These are phyloP conservation scores for Drosophila baimaii DNA, from an alignment of 1,140 invertebrate genomes.

Conservation along the genomic window DNA sequence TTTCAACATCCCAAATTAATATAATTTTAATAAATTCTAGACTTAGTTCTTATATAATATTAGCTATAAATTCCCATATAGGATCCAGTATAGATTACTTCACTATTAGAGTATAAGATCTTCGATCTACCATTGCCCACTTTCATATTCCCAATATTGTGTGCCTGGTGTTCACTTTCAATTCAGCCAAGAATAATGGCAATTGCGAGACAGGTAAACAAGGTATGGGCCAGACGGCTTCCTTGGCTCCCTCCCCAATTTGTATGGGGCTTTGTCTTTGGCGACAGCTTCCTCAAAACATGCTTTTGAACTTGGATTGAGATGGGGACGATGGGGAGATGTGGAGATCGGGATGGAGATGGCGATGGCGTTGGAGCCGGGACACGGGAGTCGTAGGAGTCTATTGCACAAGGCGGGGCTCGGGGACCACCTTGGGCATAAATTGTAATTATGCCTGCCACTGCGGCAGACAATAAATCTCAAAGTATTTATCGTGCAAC, in stretches of 20 bases:
- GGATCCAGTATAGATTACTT: background rate
- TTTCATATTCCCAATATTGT: slow-evolving; percentile 19
- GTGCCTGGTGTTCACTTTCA: slow-evolving; percentile 60
- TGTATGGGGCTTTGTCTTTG: slow-evolving; percentile 73
- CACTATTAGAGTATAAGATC: slow-evolving; percentile 11
- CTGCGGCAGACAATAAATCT: slow-evolving; percentile 78
- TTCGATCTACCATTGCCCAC: slow-evolving; percentile 4
- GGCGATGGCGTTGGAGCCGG: slow-evolving; percentile 8
- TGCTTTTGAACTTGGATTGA: slow-evolving; percentile 68
- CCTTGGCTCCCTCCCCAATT: slow-evolving; percentile 55
- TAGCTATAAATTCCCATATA: background rate
- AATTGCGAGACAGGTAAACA: slow-evolving; percentile 68
- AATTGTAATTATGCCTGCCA: slow-evolving; percentile 82
- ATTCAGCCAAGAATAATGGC: slow-evolving; percentile 74
- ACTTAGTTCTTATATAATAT: background rate
- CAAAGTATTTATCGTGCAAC: slow-evolving; percentile 77
- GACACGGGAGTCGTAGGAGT: slow-evolving; percentile 19
- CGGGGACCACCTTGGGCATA: slow-evolving; percentile 68
- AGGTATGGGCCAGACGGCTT: slow-evolving; percentile 53
- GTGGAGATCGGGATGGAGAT: background rate
- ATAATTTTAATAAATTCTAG: background rate
- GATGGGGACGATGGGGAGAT: slow-evolving; percentile 20
- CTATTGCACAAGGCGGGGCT: slow-evolving; percentile 63
- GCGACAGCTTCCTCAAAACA: slow-evolving; percentile 81
- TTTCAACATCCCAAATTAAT: background rate